Evolutionary conservation across 2,797 vertebrate species (phyloP).

Genomic region (Peromyscus aztecus): DNA sequence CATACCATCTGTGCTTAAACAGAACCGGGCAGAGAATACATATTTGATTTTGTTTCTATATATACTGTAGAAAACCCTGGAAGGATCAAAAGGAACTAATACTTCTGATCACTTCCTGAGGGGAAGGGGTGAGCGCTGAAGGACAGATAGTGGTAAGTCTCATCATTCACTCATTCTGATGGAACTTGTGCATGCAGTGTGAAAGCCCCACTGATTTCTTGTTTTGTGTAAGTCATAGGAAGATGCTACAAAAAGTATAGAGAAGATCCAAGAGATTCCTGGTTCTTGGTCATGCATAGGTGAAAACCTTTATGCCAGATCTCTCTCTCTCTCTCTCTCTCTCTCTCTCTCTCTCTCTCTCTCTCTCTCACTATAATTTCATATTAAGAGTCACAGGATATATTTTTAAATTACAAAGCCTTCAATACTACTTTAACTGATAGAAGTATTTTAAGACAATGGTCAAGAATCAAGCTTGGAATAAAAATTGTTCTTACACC

Average conservation of each 20-base stretch:
- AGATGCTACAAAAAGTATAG: conserved; percentile 10
- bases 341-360: accelerated
- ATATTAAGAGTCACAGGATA: conserved; percentile 1
- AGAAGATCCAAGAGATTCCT: conserved; percentile 23
- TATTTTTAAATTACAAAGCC: conserved; percentile 21
- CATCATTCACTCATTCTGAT: background rate
- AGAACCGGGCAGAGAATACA: background rate
- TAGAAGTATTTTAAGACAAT: conserved; percentile 48
- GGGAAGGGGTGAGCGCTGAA: background rate
- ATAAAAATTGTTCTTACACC: conserved; percentile 55
- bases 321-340: too few species aligned
- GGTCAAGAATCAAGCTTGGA: conserved; percentile 42
- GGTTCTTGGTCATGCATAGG: conserved; percentile 26
- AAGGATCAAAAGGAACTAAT: conserved; percentile 14
- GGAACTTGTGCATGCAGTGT: conserved; percentile 2
- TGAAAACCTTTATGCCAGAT: background rate
- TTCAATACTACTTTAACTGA: conserved; percentile 28
- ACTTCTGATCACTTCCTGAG: background rate
- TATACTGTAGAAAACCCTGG: background rate
- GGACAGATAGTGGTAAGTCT: background rate
- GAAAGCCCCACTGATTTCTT: conserved; percentile 23
- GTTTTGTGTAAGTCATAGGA: background rate
- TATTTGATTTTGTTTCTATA: background rate
- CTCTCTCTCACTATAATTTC: background rate
- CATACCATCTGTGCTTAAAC: background rate